Conservation (phyloP, 2,113 vertebrate genomes). For the Parus major region DNA sequence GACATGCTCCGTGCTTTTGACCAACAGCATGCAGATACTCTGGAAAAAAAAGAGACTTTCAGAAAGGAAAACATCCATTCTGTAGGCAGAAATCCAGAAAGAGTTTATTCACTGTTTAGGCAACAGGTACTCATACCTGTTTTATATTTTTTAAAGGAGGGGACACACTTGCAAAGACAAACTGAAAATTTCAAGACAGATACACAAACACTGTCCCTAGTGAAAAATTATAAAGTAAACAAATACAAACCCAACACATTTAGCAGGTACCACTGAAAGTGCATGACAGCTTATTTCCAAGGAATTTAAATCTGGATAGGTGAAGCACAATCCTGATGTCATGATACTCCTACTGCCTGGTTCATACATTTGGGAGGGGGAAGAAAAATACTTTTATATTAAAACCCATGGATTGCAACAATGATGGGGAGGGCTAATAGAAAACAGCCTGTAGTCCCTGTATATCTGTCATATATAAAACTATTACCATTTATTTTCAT, state of each 20-base stretch:
- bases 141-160: background rate
- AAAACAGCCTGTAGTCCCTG: background rate
- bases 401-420: background rate
- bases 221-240: background rate
- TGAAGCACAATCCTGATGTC: background rate
- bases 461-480: background rate
- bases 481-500: background rate
- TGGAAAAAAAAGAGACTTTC: background rate
- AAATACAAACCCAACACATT: rapidly evolving
- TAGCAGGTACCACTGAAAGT: background rate
- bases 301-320: background rate
- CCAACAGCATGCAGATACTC: background rate
- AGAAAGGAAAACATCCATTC: background rate
- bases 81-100: background rate
- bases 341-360: background rate
- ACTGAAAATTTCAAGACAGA: background rate
- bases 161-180: background rate
- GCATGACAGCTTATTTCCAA: background rate
- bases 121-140: rapidly evolving
- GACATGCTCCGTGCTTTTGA: background rate
- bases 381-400: background rate
- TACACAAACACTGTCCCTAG: background rate
- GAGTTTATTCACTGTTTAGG: background rate
- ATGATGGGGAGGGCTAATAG: background rate
- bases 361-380: background rate